Evolutionary conservation across 2,113 vertebrate species (phyloP).

Genomic region (Mustela lutreola): DNA sequence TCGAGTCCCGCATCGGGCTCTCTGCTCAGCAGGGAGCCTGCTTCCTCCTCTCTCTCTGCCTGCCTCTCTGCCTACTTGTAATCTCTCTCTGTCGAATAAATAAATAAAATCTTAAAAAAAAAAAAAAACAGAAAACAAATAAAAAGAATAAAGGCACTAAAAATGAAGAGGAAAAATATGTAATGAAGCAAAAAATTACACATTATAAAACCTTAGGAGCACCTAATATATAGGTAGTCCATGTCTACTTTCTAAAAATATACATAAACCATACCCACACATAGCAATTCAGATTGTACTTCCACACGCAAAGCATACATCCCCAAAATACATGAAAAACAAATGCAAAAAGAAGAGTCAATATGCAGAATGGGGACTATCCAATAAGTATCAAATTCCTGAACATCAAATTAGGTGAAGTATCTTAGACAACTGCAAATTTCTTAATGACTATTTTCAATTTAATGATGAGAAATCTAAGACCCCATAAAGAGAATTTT

Average conservation of each 20-base stretch:
- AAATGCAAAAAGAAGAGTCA: neutral
- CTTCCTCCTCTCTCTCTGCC: too few species aligned
- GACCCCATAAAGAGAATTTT: neutral
- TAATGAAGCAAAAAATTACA: slow-evolving; percentile 47
- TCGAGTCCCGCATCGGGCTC: too few species aligned
- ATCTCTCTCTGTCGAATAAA: too few species aligned
- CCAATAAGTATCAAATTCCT: slow-evolving; percentile 42
- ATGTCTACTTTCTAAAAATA: slow-evolving; percentile 19
- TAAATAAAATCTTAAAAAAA: too few species aligned
- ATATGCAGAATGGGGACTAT: neutral
- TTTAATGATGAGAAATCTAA: slow-evolving; percentile 45
- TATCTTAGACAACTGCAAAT: slow-evolving; percentile 35
- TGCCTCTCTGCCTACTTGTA: too few species aligned
- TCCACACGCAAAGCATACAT: neutral
- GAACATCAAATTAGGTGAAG: slow-evolving; percentile 29
- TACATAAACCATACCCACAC: neutral
- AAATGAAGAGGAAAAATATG: neutral
- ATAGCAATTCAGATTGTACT: neutral
- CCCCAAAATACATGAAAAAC: slow-evolving; percentile 17
- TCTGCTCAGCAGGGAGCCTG: too few species aligned
- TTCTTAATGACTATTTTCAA: slow-evolving; percentile 49
- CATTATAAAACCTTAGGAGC: slow-evolving; percentile 14
- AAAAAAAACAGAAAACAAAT: neutral
- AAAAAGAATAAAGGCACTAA: neutral
- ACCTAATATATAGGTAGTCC: neutral